Evolutionary conservation across 2,797 vertebrate species (phyloP).

Genomic region (Acrocephalus scirpaceus): DNA sequence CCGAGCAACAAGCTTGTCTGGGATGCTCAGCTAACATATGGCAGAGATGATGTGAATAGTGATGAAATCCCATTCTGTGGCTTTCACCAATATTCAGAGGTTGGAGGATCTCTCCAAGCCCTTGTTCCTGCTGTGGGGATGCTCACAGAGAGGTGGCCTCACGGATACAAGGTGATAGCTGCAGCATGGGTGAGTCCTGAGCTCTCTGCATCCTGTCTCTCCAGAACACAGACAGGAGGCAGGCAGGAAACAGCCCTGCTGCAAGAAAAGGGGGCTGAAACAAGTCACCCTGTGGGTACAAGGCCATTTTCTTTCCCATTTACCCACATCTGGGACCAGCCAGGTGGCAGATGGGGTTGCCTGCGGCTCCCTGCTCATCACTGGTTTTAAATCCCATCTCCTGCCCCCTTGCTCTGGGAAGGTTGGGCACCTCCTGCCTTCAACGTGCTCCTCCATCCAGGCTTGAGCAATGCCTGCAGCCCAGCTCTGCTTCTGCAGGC

Average conservation of each 20-base stretch:
- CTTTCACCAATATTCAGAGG: neutral
- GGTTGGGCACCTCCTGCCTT: neutral
- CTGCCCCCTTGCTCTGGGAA: neutral
- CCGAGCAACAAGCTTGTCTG: rapidly evolving
- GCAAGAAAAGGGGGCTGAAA: rapidly evolving
- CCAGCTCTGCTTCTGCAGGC: neutral
- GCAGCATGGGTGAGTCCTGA: neutral
- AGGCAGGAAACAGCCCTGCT: neutral
- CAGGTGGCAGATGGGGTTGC: neutral
- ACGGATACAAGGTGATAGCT: rapidly evolving
- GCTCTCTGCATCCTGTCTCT: neutral
- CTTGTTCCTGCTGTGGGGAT: rapidly evolving
- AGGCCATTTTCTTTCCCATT: neutral
- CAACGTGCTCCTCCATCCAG: neutral
- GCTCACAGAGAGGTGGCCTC: neutral
- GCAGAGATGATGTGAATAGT: rapidly evolving
- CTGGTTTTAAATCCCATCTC: neutral
- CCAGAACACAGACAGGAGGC: rapidly evolving
- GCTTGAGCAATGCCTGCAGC: neutral
- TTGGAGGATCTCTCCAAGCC: neutral
- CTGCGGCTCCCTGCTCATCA: rapidly evolving
- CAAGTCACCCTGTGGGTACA: rapidly evolving
- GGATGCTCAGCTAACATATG: neutral
- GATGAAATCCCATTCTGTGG: neutral
- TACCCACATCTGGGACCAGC: neutral